phyloP scores from a whole-genome alignment of 2,113 vertebrate genomes.

The Ailurus styani region DNA sequence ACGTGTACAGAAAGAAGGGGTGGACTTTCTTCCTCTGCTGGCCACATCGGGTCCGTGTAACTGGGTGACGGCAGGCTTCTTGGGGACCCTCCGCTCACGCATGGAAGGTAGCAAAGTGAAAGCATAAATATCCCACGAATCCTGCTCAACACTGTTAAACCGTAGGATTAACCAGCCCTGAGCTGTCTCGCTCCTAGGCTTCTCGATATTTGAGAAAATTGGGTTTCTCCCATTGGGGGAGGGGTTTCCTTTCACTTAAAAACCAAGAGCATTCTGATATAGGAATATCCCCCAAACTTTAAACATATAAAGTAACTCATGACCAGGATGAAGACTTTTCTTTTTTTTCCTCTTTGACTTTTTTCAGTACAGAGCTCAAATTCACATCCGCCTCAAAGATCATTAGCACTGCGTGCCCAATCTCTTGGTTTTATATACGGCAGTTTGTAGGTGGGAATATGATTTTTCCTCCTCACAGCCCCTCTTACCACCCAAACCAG shows the following conservation, averaged over 20 bases:
- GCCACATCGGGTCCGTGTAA: not conserved
- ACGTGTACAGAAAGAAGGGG: not conserved
- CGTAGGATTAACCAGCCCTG: not conserved
- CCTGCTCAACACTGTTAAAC: not conserved
- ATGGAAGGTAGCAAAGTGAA: not conserved
- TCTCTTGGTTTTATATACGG: constrained; percentile 31
- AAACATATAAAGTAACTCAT: not conserved
- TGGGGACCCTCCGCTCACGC: not conserved
- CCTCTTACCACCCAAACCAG: constrained; percentile 58
- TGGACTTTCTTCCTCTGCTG: not conserved
- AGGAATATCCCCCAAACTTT: not conserved
- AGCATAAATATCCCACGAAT: not conserved
- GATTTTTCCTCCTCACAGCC: constrained; percentile 32
- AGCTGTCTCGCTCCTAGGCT: too few relatives aligned
- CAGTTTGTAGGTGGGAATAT: not conserved
- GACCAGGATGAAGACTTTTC: too few relatives aligned
- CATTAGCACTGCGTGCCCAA: constrained; percentile 25
- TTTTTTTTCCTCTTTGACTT: not conserved
- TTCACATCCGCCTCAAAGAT: constrained; percentile 1
- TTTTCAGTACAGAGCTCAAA: constrained; percentile 61
- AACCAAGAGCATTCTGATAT: not conserved
- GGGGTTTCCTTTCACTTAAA: not conserved
- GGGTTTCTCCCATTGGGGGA: not conserved
- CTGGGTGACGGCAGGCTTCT: not conserved
- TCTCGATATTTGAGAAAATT: not conserved